Conservation (phyloP, 1,140 invertebrate genomes). For the Drosophila elegans region DNA sequence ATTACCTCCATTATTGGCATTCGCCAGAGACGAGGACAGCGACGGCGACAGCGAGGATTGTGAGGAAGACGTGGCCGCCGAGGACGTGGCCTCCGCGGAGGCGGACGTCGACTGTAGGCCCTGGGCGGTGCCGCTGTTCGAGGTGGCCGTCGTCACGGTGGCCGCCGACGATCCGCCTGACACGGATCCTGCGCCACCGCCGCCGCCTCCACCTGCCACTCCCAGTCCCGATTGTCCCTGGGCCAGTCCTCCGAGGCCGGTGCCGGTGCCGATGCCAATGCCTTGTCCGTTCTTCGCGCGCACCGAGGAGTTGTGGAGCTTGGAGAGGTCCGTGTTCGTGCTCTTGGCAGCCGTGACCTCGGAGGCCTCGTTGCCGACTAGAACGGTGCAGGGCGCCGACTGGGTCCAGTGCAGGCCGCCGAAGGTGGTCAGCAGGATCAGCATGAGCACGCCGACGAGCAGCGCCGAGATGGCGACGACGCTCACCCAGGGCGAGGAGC, state of each 20-base stretch:
- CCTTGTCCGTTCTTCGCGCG: slow-evolving; percentile 87
- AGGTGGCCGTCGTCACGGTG: slow-evolving; percentile 69
- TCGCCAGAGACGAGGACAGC: slow-evolving; percentile 80
- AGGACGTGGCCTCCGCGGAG: slow-evolving; percentile 70
- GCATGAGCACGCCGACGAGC: slow-evolving; percentile 91
- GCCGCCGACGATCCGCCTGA: slow-evolving; percentile 42
- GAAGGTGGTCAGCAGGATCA: slow-evolving; percentile 94
- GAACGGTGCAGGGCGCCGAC: slow-evolving; percentile 91
- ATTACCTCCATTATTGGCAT: slow-evolving; percentile 85
- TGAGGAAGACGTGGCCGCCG: slow-evolving; percentile 71
- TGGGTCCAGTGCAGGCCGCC: slow-evolving; percentile 93
- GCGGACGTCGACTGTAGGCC: slow-evolving; percentile 74
- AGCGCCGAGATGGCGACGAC: slow-evolving; percentile 93
- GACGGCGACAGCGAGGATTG: slow-evolving; percentile 72
- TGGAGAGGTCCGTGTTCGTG: slow-evolving; percentile 83
- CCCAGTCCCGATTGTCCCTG: slow-evolving; percentile 85
- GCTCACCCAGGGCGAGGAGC: slow-evolving; percentile 95
- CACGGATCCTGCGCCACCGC: slow-evolving; percentile 84
- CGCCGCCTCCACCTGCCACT: slow-evolving; percentile 85
- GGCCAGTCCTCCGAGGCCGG: slow-evolving; percentile 14
- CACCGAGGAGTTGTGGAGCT: slow-evolving; percentile 86
- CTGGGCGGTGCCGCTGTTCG: slow-evolving; percentile 72
- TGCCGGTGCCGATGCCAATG: slow-evolving; percentile 13
- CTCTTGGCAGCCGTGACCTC: slow-evolving; percentile 84
- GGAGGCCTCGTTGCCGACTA: slow-evolving; percentile 88